Evolutionary conservation across 2,888 invertebrate species (phyloP).

Genomic region (Volucella inflata): DNA sequence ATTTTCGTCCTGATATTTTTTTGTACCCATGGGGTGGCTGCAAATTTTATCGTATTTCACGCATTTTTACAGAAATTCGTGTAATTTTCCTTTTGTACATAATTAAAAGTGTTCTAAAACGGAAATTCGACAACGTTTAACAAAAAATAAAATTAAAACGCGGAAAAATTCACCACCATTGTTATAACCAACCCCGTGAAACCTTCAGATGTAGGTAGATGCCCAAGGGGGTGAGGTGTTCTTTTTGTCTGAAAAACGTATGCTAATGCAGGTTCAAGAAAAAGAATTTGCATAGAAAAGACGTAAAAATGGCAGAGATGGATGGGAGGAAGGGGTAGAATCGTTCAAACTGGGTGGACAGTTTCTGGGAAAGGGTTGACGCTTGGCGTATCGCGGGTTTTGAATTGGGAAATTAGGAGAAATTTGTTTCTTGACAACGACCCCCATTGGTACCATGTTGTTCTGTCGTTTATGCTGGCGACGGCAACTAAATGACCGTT

Average conservation of each 20-base stretch:
- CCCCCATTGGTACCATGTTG: conserved; percentile 73
- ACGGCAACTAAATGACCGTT: conserved; percentile 70
- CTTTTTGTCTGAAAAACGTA: conserved; percentile 62
- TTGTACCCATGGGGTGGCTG: conserved; percentile 40
- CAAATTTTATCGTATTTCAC: conserved; percentile 63
- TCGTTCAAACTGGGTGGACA: conserved; percentile 44
- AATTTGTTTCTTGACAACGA: conserved; percentile 72
- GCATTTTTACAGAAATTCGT: conserved; percentile 71
- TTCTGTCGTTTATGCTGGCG: conserved; percentile 68
- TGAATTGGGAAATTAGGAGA: conserved; percentile 70
- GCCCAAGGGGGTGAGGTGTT: conserved; percentile 18
- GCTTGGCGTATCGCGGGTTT: conserved; percentile 56
- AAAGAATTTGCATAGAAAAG: conserved; percentile 75
- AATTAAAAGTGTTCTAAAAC: conserved; percentile 74
- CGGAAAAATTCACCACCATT: conserved; percentile 73
- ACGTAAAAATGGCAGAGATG: conserved; percentile 75
- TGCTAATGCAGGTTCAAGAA: conserved; percentile 73
- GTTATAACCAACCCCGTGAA: conserved; percentile 11
- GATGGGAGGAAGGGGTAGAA: conserved; percentile 66
- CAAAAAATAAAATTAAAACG: conserved; percentile 76
- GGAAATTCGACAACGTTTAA: conserved; percentile 75
- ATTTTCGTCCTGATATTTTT: conserved; percentile 6
- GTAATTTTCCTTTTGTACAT: conserved; percentile 75
- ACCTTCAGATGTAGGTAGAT: conserved; percentile 7
- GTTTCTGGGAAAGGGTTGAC: conserved; percentile 62